Percentiles rank a stretch among this genome's conserved stretches.
Evolutionary conservation across 2,888 invertebrate species (phyloP).

Genomic region (Hanleya hanleyi): DNA sequence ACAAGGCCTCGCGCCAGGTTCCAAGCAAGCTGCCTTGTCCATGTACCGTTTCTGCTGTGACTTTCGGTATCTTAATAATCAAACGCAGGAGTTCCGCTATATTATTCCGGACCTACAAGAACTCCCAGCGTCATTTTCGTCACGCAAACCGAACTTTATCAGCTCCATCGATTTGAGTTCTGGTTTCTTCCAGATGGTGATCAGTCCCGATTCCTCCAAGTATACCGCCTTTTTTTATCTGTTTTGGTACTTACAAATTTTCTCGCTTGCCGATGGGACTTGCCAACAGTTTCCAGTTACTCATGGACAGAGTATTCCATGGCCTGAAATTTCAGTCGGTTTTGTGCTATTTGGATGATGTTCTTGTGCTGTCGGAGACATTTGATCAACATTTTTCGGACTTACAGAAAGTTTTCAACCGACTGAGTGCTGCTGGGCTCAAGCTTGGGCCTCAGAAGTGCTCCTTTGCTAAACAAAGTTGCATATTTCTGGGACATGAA

Average conservation of each 20-base stretch:
- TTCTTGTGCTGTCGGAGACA: constrained; percentile 9
- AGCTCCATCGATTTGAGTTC: constrained; percentile 13
- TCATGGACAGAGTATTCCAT: constrained; percentile 9
- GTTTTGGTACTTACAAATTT: constrained; percentile 15
- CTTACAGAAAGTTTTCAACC: not conserved
- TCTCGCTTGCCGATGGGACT: constrained; percentile 3
- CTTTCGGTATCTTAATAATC: constrained; percentile 10
- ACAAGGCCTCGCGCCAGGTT: not conserved
- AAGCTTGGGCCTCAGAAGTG: constrained; percentile 10
- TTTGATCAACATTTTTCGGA: constrained; percentile 13
- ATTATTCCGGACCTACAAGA: constrained; percentile 12
- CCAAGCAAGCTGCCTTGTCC: not conserved
- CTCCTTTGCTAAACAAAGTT: not conserved
- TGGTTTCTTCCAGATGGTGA: constrained; percentile 16
- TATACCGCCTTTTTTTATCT: not conserved
- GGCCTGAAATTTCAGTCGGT: constrained; percentile 6
- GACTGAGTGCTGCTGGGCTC: not conserved
- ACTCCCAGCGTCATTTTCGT: not conserved
- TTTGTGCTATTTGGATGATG: constrained; percentile 18
- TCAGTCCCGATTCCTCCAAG: not conserved
- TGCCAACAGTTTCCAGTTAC: constrained; percentile 13
- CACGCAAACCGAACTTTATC: constrained; percentile 4
- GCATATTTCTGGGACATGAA: constrained; percentile 3
- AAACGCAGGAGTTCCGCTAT: constrained; percentile 10
- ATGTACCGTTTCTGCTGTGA: constrained; percentile 13